phyloP scores from a whole-genome alignment of 2,797 vertebrate species.

The Hydrophis major region DNA sequence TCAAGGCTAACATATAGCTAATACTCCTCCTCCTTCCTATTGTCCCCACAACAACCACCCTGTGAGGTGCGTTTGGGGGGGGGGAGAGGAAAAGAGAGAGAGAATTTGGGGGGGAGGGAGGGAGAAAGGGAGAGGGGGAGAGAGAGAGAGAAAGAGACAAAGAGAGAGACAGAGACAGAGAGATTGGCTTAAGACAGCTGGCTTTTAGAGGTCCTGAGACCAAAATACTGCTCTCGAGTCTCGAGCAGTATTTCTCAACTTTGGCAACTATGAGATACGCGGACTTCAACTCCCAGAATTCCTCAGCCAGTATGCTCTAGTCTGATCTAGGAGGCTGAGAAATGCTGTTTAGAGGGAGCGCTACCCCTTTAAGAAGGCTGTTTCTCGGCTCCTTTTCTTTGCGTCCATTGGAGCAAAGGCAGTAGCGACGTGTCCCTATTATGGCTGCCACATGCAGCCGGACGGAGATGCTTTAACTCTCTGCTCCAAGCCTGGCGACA shows the following conservation, averaged over 20 bases:
- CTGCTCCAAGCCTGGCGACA: not conserved
- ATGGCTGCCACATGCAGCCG: conserved; percentile 31
- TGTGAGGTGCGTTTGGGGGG: not conserved
- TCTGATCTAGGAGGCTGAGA: not conserved
- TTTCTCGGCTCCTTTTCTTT: not conserved
- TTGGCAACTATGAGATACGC: not conserved
- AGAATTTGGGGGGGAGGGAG: not conserved
- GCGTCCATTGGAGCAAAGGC: conserved; percentile 37
- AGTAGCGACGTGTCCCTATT: conserved; percentile 50
- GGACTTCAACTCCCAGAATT: not conserved
- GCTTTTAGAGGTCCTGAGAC: not conserved
- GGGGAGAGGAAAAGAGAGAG: not conserved
- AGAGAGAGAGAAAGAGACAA: no score
- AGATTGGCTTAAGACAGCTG: not conserved
- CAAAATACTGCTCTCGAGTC: not conserved
- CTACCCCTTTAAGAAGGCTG: conserved; percentile 58
- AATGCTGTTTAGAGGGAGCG: rapidly evolving
- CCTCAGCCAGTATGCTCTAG: not conserved
- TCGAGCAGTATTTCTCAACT: not conserved
- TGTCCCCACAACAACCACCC: not conserved
- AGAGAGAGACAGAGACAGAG: not conserved
- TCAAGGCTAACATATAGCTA: not conserved
- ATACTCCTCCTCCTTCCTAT: not conserved
- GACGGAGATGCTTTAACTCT: not conserved
- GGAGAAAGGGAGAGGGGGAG: no score